Conservation (phyloP, 1,140 invertebrate species). For the Adelges cooleyi region DNA sequence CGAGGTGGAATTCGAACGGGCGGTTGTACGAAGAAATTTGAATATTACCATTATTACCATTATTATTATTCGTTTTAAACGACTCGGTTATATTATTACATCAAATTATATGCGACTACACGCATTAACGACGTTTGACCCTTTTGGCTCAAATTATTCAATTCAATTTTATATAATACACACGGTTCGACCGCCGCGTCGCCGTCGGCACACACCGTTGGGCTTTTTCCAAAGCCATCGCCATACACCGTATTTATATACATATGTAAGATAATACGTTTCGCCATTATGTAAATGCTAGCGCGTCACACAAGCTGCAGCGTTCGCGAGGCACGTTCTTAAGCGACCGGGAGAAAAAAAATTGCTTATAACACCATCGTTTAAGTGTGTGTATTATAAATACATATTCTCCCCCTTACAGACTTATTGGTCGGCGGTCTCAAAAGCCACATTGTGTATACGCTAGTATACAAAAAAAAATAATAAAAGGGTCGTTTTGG, state of each 20-base stretch:
- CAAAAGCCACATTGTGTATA: too few species aligned
- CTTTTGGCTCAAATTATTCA: constrained; percentile 24
- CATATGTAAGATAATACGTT: constrained; percentile 22
- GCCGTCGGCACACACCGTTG: background rate
- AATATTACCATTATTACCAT: constrained; percentile 9
- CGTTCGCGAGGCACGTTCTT: too few species aligned
- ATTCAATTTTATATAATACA: background rate
- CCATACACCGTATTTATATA: background rate
- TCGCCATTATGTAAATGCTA: constrained; percentile 25
- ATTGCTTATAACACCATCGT: background rate
- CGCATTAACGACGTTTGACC: constrained; percentile 17
- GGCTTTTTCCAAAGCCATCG: background rate
- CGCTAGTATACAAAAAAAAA: background rate
- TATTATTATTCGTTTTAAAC: too few species aligned
- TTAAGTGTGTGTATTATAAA: background rate
- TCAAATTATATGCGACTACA: too few species aligned
- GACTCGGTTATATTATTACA: constrained; percentile 1
- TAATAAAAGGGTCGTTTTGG: constrained; percentile 13
- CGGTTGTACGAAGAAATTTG: constrained; percentile 17
- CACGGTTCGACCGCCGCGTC: background rate
- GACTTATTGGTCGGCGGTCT: too few species aligned
- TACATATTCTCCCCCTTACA: background rate
- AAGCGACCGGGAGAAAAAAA: background rate
- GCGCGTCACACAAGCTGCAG: too few species aligned
- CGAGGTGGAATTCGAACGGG: too few species aligned